Conservation (phyloP, 2,797 vertebrate genomes). For the Antrozous pallidus region DNA sequence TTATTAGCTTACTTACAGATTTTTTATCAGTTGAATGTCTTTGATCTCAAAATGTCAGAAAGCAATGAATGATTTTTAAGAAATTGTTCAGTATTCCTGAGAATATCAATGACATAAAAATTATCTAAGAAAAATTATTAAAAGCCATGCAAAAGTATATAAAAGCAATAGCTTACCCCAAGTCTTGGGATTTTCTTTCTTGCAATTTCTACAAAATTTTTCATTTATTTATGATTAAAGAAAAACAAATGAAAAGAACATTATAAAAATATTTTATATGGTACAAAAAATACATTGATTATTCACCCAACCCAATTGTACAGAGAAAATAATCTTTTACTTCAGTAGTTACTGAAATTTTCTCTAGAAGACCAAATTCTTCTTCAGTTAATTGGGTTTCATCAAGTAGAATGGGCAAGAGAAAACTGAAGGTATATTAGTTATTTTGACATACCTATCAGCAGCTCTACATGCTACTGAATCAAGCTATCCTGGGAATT, state of each 20-base stretch:
- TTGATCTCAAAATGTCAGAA: not conserved
- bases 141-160: not conserved
- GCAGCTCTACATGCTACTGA: not conserved
- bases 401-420: not conserved
- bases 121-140: not conserved
- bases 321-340: slow-evolving; percentile 1
- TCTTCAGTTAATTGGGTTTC: slow-evolving; percentile 7
- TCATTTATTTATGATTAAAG: not conserved
- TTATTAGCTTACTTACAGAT: not conserved
- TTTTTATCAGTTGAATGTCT: not conserved
- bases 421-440: not conserved
- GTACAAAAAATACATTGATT: not conserved
- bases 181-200: not conserved
- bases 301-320: not conserved
- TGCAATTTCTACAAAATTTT: not conserved
- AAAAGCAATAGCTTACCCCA: not conserved
- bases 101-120: not conserved
- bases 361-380: slow-evolving; percentile 14
- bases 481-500: not conserved
- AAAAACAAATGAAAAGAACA: not conserved
- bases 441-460: not conserved
- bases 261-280: not conserved
- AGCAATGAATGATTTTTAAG: not conserved
- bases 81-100: not conserved
- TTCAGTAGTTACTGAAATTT: not conserved